These are phyloP conservation scores for Phenganax marumi DNA, from an alignment of 92 coral and sea anemone genomes.

Conservation along the genomic window DNA sequence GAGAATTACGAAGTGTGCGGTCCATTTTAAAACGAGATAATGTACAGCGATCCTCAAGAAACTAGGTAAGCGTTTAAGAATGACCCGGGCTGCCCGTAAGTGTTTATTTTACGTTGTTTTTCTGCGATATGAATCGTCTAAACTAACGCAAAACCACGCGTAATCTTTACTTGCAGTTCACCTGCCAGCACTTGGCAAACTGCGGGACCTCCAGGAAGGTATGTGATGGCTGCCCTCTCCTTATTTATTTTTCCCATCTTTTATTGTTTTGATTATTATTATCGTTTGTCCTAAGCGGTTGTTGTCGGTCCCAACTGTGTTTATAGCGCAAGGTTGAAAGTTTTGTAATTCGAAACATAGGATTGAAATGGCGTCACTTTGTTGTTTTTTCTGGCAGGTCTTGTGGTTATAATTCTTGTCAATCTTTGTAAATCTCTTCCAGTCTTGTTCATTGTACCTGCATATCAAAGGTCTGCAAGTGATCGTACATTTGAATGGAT, in stretches of 20 bases:
- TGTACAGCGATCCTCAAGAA: constrained; percentile 10
- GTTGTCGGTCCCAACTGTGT: constrained; percentile 10
- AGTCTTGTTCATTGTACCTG: background rate
- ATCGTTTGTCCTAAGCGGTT: background rate
- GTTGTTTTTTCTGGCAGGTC: background rate
- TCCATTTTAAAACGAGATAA: constrained; percentile 5
- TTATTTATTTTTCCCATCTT: constrained; percentile 28
- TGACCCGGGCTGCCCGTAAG: background rate
- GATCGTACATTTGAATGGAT: constrained; percentile 3
- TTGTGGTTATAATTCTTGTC: background rate
- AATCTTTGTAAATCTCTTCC: background rate
- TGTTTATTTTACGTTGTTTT: background rate
- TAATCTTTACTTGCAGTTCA: constrained; percentile 35
- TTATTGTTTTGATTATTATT: constrained; percentile 22
- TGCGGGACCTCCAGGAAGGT: constrained; percentile 91
- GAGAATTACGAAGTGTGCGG: background rate
- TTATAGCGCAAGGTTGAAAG: background rate
- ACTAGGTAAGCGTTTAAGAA: constrained; percentile 24
- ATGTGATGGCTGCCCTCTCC: background rate
- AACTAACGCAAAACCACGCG: constrained; percentile 5
- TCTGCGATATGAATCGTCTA: background rate
- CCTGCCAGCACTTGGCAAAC: constrained; percentile 71
- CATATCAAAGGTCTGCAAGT: background rate
- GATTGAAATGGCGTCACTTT: constrained; percentile 7
- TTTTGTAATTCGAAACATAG: background rate